These are phyloP conservation scores for Berghia stephanieae DNA, from an alignment of 1,140 invertebrate genomes.

Conservation along the genomic window DNA sequence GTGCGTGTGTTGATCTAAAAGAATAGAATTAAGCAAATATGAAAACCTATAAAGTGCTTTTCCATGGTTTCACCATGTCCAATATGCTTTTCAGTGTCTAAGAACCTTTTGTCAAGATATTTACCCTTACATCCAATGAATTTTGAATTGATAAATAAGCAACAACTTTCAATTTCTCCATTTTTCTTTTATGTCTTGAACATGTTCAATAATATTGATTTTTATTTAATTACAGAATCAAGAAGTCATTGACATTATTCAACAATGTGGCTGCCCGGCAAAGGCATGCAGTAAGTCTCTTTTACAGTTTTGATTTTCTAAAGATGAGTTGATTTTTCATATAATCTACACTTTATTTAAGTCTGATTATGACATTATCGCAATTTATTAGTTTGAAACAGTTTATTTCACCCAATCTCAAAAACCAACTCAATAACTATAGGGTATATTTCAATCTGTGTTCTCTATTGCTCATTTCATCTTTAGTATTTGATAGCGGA, in stretches of 20 bases:
- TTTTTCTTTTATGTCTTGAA: no score
- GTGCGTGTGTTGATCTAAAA: background rate
- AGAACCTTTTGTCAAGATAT: background rate
- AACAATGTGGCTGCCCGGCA: background rate
- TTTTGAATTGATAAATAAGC: background rate
- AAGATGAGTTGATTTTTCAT: no score
- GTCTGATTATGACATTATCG: background rate
- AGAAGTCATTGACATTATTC: conserved; percentile 5
- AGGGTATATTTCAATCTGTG: background rate
- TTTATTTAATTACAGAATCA: background rate
- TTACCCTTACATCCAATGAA: background rate
- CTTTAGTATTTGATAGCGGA: no score
- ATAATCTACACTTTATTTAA: background rate
- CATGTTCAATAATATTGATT: background rate
- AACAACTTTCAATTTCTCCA: background rate
- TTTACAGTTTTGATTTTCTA: no score
- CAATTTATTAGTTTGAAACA: background rate
- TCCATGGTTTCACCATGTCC: no score
- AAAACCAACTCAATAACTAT: background rate
- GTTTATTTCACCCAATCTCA: background rate
- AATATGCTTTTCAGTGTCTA: no score
- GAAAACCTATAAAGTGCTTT: no score
- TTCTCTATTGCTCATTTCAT: background rate
- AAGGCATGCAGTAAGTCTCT: conserved; percentile 13
- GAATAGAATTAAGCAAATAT: background rate